Conservation (phyloP, 2,113 vertebrate species). For the Enhydra lutris region DNA sequence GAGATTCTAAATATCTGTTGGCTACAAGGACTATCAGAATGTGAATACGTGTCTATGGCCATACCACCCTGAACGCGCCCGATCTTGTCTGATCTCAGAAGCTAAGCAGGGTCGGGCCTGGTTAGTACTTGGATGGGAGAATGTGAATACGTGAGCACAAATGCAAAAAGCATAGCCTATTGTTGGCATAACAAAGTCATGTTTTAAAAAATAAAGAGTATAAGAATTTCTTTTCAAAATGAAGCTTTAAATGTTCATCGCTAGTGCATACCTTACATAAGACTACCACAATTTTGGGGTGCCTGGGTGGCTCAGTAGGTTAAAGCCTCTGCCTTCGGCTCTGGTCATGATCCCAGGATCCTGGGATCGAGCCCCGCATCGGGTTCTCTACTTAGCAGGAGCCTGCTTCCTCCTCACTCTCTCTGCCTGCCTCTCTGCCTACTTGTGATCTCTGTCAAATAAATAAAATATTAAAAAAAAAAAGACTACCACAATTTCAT, state of each 20-base stretch:
- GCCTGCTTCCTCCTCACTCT: no score
- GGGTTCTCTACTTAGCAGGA: no score
- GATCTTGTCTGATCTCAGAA: no score
- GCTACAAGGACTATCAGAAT: background rate
- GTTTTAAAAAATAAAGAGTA: background rate
- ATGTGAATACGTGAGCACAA: background rate
- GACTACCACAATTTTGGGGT: background rate
- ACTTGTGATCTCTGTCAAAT: no score
- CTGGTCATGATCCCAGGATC: no score
- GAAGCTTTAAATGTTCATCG: background rate
- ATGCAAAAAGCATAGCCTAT: background rate
- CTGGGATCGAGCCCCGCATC: no score
- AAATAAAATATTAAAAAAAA: no score
- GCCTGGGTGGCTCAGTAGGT: no score
- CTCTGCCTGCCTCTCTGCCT: no score
- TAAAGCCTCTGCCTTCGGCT: no score
- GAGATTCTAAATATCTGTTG: background rate
- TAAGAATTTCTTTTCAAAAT: background rate
- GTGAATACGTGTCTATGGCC: background rate
- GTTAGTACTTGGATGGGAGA: background rate
- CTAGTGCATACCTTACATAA: background rate
- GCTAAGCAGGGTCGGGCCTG: no score
- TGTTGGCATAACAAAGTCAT: background rate
- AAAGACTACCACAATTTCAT: background rate
- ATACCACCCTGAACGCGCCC: no score